Percentiles rank a stretch among this genome's conserved stretches.
phyloP scores from a whole-genome alignment of 2,113 vertebrate species.

The human region DNA sequence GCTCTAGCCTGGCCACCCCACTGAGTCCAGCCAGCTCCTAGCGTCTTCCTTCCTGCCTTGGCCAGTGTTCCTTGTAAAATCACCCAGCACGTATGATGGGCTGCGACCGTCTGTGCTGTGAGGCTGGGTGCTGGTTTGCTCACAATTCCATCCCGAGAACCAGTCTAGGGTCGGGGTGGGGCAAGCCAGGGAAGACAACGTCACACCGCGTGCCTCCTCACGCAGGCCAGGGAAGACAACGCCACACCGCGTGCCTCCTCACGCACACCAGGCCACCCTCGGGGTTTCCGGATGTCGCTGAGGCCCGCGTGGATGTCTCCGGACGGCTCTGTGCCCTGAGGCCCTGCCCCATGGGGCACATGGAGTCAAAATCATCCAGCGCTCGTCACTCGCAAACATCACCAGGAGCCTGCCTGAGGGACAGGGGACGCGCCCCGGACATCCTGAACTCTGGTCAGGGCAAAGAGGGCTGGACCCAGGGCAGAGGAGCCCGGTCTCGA shows the following conservation, averaged over 20 bases:
- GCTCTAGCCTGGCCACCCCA: too few relatives aligned
- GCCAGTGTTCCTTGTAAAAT: background rate
- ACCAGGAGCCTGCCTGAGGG: background rate
- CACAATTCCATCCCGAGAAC: background rate
- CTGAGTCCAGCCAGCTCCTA: background rate
- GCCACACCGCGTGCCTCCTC: too few relatives aligned
- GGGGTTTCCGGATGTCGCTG: background rate
- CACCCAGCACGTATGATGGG: background rate
- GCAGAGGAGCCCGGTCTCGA: background rate
- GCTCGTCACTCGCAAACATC: background rate
- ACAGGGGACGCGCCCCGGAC: background rate
- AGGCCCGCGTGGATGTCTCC: too few relatives aligned
- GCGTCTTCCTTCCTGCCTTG: background rate
- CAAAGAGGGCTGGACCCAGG: background rate
- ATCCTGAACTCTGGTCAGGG: background rate
- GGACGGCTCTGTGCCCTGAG: background rate
- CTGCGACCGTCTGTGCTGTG: accelerated
- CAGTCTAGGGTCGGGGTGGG: background rate
- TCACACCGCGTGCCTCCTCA: too few relatives aligned
- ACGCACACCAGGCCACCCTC: too few relatives aligned
- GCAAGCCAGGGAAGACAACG: background rate
- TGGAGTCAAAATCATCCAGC: background rate
- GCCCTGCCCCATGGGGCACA: background rate
- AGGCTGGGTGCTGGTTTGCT: background rate
- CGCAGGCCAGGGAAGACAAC: background rate